Evolutionary conservation across 2,888 invertebrate genomes (phyloP).

Genomic region (Pterostichus madidus): DNA sequence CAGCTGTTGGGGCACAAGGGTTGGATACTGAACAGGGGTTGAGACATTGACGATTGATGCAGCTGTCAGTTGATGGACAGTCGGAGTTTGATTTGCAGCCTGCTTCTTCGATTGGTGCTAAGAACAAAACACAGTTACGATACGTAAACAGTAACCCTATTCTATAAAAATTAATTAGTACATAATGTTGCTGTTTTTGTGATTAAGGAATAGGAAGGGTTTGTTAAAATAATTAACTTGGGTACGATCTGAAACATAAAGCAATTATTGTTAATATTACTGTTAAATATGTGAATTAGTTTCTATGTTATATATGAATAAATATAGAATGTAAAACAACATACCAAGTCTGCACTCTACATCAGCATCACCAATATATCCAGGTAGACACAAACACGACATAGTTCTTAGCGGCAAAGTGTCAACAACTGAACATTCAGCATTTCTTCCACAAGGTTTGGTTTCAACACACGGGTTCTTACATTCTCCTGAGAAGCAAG

Average conservation of each 20-base stretch:
- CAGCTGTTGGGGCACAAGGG: slow-evolving; percentile 88
- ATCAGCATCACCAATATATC: slow-evolving; percentile 92
- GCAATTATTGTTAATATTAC: slow-evolving; percentile 56
- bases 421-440: slow-evolving; percentile 91
- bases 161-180: slow-evolving; percentile 68
- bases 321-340: neutral
- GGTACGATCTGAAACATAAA: slow-evolving; percentile 67
- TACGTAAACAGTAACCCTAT: neutral
- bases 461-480: slow-evolving; percentile 89
- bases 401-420: slow-evolving; percentile 92
- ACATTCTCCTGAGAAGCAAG: slow-evolving; percentile 89
- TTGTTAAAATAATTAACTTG: slow-evolving; percentile 53
- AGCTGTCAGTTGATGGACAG: slow-evolving; percentile 86
- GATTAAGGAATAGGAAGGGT: slow-evolving; percentile 18
- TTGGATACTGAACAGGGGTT: slow-evolving; percentile 85
- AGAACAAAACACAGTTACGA: neutral
- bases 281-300: neutral
- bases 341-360: slow-evolving; percentile 89
- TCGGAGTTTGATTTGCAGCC: slow-evolving; percentile 87
- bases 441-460: slow-evolving; percentile 88
- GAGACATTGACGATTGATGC: slow-evolving; percentile 86
- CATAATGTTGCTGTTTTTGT: slow-evolving; percentile 66
- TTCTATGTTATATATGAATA: neutral
- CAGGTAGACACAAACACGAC: slow-evolving; percentile 91
- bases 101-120: slow-evolving; percentile 77